Conservation (phyloP, 2,888 invertebrate species). For the Drosophila mimetica region DNA sequence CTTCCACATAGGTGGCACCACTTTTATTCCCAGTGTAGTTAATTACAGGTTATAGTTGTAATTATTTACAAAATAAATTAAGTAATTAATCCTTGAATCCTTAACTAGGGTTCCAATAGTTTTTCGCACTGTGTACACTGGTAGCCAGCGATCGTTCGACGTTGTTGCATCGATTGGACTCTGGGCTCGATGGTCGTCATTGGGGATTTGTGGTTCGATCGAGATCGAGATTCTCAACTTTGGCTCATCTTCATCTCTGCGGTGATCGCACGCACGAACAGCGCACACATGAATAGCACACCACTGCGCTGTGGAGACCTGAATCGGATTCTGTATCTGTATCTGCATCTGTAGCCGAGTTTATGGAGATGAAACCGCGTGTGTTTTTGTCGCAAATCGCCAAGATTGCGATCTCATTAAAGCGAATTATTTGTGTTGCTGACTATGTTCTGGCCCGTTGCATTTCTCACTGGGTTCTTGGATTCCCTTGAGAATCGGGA, state of each 20-base stretch:
- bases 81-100: no score
- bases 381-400: constrained; percentile 78
- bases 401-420: constrained; percentile 83
- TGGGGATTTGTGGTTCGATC: constrained; percentile 49
- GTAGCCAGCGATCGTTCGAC: constrained; percentile 49
- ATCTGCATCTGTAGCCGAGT: constrained; percentile 11
- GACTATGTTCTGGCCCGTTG: constrained; percentile 77
- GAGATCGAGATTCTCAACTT: constrained; percentile 43
- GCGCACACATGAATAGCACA: constrained; percentile 28
- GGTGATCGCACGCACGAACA: constrained; percentile 59
- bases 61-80: no score
- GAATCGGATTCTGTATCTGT: constrained; percentile 6
- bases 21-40: no score
- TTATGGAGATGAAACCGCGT: constrained; percentile 56
- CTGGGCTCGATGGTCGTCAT: constrained; percentile 64
- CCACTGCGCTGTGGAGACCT: background rate
- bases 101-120: no score
- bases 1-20: no score
- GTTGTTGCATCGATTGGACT: constrained; percentile 47
- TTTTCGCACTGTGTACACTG: constrained; percentile 4
- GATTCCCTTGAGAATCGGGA: constrained; percentile 19
- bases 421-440: constrained; percentile 83
- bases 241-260: constrained; percentile 72
- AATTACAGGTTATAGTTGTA: no score
- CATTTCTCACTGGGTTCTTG: constrained; percentile 61